These are phyloP conservation scores for Poecilia picta DNA, from an alignment of 2,797 vertebrate genomes.

Conservation along the genomic window DNA sequence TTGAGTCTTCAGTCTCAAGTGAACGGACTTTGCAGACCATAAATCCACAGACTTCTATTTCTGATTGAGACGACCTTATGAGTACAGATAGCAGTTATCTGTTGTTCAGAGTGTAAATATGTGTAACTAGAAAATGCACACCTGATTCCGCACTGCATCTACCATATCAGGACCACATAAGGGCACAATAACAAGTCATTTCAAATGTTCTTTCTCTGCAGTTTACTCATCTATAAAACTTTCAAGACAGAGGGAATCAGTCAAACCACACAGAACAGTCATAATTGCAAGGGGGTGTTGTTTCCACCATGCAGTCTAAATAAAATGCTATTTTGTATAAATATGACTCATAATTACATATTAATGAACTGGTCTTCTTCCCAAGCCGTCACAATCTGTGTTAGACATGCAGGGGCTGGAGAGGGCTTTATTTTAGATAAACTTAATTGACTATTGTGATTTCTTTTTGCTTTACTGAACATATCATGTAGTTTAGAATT, in stretches of 20 bases:
- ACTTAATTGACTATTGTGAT: neutral
- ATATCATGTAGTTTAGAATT: neutral
- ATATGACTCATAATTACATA: conserved; percentile 9
- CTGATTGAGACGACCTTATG: conserved; percentile 2
- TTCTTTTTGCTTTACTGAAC: neutral
- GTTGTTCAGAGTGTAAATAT: neutral
- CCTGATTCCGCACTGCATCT: neutral
- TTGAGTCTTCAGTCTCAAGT: conserved; percentile 1
- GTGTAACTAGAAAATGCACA: neutral
- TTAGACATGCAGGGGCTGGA: neutral
- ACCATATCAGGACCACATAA: neutral
- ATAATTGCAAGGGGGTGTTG: neutral
- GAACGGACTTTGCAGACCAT: neutral
- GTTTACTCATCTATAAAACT: neutral
- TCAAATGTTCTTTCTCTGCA: neutral
- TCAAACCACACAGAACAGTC: conserved; percentile 2
- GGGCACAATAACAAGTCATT: neutral
- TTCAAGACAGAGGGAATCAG: conserved; percentile 1
- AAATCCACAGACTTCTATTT: neutral
- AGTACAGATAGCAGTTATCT: neutral
- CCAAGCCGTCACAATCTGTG: neutral
- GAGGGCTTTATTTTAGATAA: neutral
- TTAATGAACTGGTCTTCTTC: neutral
- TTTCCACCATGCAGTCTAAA: neutral
- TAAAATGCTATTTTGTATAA: neutral